Evolutionary conservation across 2,888 invertebrate genomes (phyloP).

Genomic region (Micropterix aruncella): DNA sequence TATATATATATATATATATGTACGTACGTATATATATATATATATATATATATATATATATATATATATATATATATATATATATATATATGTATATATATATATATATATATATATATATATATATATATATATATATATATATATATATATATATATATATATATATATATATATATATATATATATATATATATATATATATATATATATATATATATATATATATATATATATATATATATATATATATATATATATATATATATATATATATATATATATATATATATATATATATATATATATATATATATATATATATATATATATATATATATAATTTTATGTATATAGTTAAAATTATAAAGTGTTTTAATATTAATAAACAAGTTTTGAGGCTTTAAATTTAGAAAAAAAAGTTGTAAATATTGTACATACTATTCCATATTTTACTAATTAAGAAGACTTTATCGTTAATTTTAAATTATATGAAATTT

Average conservation of each 20-base stretch:
- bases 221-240: no score
- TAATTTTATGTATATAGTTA: conserved; percentile 5
- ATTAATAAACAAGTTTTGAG: not conserved
- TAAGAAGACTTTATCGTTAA: no score
- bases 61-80: conserved; percentile 4
- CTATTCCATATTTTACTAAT: no score
- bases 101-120: conserved; percentile 3
- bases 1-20: conserved; percentile 3
- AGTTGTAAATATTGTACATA: conserved; percentile 15
- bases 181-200: no score
- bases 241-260: no score
- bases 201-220: no score
- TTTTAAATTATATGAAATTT: no score
- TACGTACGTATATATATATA: conserved; percentile 3
- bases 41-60: conserved; percentile 1
- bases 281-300: conserved; percentile 4
- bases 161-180: no score
- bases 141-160: no score
- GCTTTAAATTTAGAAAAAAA: not conserved
- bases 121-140: no score
- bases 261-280: no score
- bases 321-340: conserved; percentile 4
- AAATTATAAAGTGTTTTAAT: conserved; percentile 2
- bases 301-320: conserved; percentile 4
- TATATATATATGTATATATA: conserved; percentile 4